Evolutionary conservation across 2,113 vertebrate genomes (phyloP), one percentile per base, ranked within the genome.

Genomic region (Psettodes erumei): DNA sequence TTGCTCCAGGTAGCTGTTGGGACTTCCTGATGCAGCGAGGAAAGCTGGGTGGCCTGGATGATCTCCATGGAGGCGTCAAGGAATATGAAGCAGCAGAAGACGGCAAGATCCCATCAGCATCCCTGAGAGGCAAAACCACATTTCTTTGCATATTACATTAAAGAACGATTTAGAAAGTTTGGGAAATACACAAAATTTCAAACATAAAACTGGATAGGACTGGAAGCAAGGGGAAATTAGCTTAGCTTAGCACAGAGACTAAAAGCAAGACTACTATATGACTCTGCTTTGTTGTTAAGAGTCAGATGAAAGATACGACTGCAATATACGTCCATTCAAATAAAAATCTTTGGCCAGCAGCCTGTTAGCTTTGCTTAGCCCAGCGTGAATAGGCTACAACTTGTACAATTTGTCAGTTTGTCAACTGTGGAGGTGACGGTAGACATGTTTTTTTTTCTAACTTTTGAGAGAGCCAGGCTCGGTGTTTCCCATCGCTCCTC

Each of bases 1-100:
- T 64, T 82, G 50, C 32, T 76, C 82, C 79, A 81, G 58, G 76
- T 11, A 19, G 74, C 32, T 43, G 64, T 33, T 3, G 30, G 30
- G 13, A 18, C 21, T 27, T 59, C 74, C 77, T 43, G 82, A 28
- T 77, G 69, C 37, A 67, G 30, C 25, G 75, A 28, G 27, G 86
- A 66, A 40, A 66, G 32, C 32, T 71, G 79, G 48, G 77, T 77
- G 47, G 63, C 77, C 54, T 87, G 81, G 77, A 89, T 51, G 56
- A 90, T 56, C 74, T 89, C 90, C 88, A 91, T 92, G 48, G 59
- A 27, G 63, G 55, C 35, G 13, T 47, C 8, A 75, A 47, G 6
- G 42, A 32, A 15, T n/a, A 25, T 12, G 13, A 51, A 11, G 63
- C 23, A 33, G 51, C 19, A 27, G 35, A 8, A 19, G 67, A 56